phyloP scores from a whole-genome alignment of 2,797 vertebrate species.

The Poecilia picta region DNA sequence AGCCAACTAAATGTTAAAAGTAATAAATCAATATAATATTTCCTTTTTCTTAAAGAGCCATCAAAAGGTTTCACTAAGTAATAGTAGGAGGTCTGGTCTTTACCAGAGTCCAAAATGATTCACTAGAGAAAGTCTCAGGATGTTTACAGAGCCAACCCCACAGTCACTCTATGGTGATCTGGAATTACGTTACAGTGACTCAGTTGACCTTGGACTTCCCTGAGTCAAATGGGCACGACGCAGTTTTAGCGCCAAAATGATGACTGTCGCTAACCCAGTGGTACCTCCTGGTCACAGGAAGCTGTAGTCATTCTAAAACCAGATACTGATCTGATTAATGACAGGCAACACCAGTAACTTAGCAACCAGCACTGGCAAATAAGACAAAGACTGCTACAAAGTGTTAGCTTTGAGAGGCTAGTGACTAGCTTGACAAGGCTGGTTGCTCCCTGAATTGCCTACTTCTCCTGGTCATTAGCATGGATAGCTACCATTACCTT shows the following conservation, averaged over 20 bases:
- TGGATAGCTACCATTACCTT: background rate
- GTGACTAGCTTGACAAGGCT: background rate
- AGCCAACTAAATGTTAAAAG: background rate
- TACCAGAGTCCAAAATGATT: background rate
- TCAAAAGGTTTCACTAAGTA: background rate
- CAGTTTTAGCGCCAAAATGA: too few relatives aligned
- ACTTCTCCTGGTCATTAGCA: background rate
- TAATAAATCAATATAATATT: background rate
- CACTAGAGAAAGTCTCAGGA: background rate
- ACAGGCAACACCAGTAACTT: background rate
- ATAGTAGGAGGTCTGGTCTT: background rate
- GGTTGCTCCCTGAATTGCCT: background rate
- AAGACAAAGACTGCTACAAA: background rate
- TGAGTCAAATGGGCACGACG: background rate
- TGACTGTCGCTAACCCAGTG: background rate
- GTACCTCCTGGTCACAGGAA: background rate
- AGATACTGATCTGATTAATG: background rate
- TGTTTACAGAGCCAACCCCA: background rate
- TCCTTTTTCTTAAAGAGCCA: background rate
- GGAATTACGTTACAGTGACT: background rate
- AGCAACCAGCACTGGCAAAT: background rate
- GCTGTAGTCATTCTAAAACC: too few relatives aligned
- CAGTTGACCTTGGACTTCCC: background rate
- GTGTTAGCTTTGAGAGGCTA: background rate
- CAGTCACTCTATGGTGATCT: background rate